Evolutionary conservation across 2,113 vertebrate species (phyloP), one percentile per base, ranked within the genome.

Genomic region (Parotia lawesii): DNA sequence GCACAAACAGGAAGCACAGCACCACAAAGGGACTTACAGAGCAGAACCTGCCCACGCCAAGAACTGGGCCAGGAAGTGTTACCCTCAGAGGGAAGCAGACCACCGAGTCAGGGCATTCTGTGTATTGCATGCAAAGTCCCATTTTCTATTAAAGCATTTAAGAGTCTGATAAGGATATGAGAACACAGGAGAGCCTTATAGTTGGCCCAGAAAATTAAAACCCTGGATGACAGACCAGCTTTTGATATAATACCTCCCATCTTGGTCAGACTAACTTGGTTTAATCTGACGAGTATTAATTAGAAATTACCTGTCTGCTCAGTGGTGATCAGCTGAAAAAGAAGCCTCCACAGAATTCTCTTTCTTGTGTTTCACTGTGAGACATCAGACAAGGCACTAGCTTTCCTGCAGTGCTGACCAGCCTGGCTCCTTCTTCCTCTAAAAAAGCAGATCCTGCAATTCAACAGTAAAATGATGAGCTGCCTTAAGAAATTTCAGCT

Each of bases 241-340:
- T 87, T 84, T 79, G 28, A 45, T 72, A 54, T 11, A 87, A 51
- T 42, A 56, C 8, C 42, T 87, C 47, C 58, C 3, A 4, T 60
- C 18, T 82, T 67, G 22, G 31, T 38, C 48, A 45, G 58, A 65
- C 50, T 62, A 90, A 47, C 38, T 76, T 79, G 51, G 64, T 72
- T 85, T 89, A 85, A 83, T 88, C 85, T 96, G 58, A 85, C 1
- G 12, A 48, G 22, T 69, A 85, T 78, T 92, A 88, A 95, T 91
- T 87, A 89, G 58, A 85, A 93, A 93, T 69, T 3, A 81, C 64
- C 74, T 76, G 64, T 82, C 66, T 79, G 35, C 42, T 64, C 42
- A 73, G 22, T 8, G 6, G 24, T 76, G 38, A 82, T 91, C 33
- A 42, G 40, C 64, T 80, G 78, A 78, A 94, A 89, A 82, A 76